Conservation (phyloP, 2,113 vertebrate species). For the Origma solitaria region DNA sequence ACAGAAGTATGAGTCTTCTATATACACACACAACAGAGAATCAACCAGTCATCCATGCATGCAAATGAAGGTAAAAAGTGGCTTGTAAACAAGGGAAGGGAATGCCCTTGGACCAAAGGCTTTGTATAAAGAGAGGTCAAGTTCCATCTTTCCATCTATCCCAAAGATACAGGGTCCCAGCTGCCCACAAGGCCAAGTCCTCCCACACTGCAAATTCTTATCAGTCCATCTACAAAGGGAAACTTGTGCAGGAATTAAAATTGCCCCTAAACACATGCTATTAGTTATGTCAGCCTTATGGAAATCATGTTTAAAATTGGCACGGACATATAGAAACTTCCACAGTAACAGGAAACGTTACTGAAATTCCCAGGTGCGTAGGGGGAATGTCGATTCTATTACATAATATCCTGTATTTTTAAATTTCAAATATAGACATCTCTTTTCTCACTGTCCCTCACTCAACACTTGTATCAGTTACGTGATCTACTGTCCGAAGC, state of each 20-base stretch:
- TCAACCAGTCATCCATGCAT: background rate
- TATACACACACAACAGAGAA: background rate
- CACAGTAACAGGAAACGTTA: slow-evolving; percentile 38
- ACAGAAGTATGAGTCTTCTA: background rate
- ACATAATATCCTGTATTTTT: slow-evolving; percentile 35
- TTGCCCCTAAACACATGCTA: background rate
- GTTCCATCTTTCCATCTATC: background rate
- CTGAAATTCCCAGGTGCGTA: slow-evolving; percentile 32
- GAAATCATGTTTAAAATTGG: slow-evolving; percentile 38
- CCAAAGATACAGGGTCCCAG: background rate
- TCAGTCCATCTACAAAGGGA: background rate
- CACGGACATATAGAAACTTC: background rate
- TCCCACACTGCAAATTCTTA: background rate
- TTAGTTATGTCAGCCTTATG: background rate
- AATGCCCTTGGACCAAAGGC: background rate
- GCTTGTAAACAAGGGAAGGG: background rate
- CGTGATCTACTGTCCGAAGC: background rate
- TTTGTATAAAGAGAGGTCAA: background rate
- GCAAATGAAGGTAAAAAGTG: background rate
- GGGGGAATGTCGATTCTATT: slow-evolving; percentile 26
- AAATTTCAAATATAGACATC: slow-evolving; percentile 4
- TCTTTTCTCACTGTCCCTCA: background rate
- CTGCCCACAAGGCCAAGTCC: background rate
- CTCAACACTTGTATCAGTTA: background rate
- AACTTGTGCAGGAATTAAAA: background rate